A percentile compares a stretch with the other conserved stretches of the same genome.
Evolutionary conservation across 2,888 invertebrate genomes (phyloP).

Genomic region (Campopleginae sp.): DNA sequence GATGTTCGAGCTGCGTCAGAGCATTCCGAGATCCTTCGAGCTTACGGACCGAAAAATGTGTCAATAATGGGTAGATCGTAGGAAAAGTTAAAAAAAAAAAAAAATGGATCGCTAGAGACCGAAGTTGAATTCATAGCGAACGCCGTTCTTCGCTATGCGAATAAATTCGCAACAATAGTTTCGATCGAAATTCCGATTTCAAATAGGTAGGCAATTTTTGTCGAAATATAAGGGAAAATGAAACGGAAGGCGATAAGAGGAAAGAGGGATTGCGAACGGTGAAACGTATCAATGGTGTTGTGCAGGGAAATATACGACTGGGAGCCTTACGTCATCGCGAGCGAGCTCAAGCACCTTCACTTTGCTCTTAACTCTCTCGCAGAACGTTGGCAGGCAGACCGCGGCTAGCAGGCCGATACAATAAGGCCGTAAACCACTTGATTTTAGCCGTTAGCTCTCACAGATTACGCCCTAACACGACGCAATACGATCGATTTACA

Average conservation of each 20-base stretch:
- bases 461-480: slow-evolving; percentile 27
- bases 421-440: slow-evolving; percentile 16
- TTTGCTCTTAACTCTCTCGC: slow-evolving; percentile 59
- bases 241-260: slow-evolving; percentile 38
- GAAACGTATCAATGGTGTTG: slow-evolving; percentile 52
- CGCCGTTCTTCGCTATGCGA: too few species aligned
- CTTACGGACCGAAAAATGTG: neutral
- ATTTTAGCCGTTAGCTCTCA: neutral
- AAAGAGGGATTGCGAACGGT: slow-evolving; percentile 17
- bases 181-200: neutral
- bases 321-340: slow-evolving; percentile 66
- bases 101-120: neutral
- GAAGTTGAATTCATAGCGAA: too few species aligned
- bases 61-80: neutral
- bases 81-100: neutral
- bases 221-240: slow-evolving; percentile 1
- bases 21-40: neutral
- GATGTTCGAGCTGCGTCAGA: neutral
- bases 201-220: neutral
- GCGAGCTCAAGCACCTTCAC: slow-evolving; percentile 67
- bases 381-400: slow-evolving; percentile 19
- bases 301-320: slow-evolving; percentile 27
- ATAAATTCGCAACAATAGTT: neutral
- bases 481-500: slow-evolving; percentile 14
- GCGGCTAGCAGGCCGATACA: neutral